Evolutionary conservation across 2,113 vertebrate genomes (phyloP), one percentile per base, ranked within the genome.

Genomic region (Philantomba maxwellii): DNA sequence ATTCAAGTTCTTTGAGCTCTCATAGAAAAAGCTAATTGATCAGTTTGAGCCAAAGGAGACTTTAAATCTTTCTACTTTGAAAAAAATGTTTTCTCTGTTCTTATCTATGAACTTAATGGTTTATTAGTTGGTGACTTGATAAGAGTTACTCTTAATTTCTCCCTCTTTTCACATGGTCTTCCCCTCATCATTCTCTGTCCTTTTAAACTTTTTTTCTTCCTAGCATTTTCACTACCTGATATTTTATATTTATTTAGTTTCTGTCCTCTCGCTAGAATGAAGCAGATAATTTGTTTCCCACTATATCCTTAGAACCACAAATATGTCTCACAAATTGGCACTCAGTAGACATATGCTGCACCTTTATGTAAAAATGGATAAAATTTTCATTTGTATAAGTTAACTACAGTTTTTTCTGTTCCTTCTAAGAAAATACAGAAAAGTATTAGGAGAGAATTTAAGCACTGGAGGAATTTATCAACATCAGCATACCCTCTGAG

Each of bases 301-400:
- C 14, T 83, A 5, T 82, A 43, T 25, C 80, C 80, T 23, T 21
- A 36, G 80, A 55, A 82, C 80, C 80, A 36, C 12, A 1, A 25
- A 55, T 16, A 23, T 93, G 60, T 28, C 73, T 89, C 43, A 73
- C n/a, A 60, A 75, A 33, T 14, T 89, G 91, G 43, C 12, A 73
- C 28, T 86, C 45, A 80, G 6, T 82, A 77, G 39, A 89, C 47
- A 89, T 55, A 49, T 55, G 57, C 75, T 84, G 83, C 94, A 51
- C 5, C 84, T 92, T 92, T 51, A 75, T 30, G 25, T 88, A 88
- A 93, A 95, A 96, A 75, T 45, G 87, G 86, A 62, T 94, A 47
- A 47, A 51, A 49, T 73, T 36, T n/a, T 45, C 16, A 0, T 80
- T 21, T 89, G 21, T 90, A 75, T 95, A 91, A 75, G 64, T n/a